phyloP scores from a whole-genome alignment of 2,888 invertebrate genomes.

The Drosophila silvestris region DNA sequence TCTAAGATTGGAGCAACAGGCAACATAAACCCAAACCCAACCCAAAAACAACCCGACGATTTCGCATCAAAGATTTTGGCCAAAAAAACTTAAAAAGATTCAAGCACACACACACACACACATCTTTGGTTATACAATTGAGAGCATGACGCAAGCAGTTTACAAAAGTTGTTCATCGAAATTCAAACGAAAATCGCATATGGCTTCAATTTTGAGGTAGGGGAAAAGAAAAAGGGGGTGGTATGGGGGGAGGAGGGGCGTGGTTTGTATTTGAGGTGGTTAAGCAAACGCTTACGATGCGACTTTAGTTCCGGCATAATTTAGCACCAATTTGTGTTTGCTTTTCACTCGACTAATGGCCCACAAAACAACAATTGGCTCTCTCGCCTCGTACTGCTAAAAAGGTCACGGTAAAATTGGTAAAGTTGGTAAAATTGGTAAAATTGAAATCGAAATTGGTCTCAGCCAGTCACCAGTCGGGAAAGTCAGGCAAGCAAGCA shows the following conservation, averaged over 20 bases:
- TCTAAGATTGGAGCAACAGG: slow-evolving; percentile 22
- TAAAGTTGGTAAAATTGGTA: slow-evolving; percentile 42
- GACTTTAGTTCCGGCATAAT: slow-evolving; percentile 75
- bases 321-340: slow-evolving; percentile 80
- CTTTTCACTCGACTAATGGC: slow-evolving; percentile 75
- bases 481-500: slow-evolving; percentile 53
- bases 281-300: slow-evolving; percentile 35
- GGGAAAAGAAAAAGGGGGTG: not conserved
- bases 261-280: not conserved
- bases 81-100: slow-evolving; percentile 18
- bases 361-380: slow-evolving; percentile 46
- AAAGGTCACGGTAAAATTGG: slow-evolving; percentile 78
- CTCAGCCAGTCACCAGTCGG: slow-evolving; percentile 24
- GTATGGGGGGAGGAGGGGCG: not conserved
- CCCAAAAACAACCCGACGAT: not conserved
- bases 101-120: not conserved
- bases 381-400: slow-evolving; percentile 32
- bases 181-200: slow-evolving; percentile 42
- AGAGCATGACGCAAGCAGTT: slow-evolving; percentile 60
- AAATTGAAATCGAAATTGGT: slow-evolving; percentile 79
- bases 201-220: slow-evolving; percentile 34
- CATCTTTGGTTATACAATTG: slow-evolving; percentile 61
- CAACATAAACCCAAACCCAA: slow-evolving; percentile 11
- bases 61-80: slow-evolving; percentile 10
- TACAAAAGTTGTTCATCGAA: slow-evolving; percentile 9